Evolutionary conservation across 2,797 vertebrate species (phyloP), one percentile per base, ranked within the genome.

Genomic region (Scolopax rusticola): DNA sequence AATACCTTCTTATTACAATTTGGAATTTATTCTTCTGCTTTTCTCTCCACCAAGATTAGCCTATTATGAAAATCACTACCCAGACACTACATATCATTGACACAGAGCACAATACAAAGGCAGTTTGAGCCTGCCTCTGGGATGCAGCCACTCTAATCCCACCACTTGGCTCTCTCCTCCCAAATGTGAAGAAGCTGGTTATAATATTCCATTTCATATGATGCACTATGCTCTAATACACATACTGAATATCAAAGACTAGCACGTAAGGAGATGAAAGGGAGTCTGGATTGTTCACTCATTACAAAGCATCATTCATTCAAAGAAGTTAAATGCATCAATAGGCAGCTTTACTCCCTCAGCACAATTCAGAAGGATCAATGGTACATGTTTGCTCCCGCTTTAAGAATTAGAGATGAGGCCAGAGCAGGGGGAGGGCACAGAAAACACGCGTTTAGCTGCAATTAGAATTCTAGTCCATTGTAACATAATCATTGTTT

Each of bases 401-500:
- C 92, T 84, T 89, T 82, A 95, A 91, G 94, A 95, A 92, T 45
- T 60, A 89, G 79, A 90, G 71, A 75, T 6, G 6, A 91, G 79
- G 84, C 33, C 89, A 82, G 50, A 86, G 79, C 84, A 91, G 85
- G 54, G 90, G 93, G 89, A 93, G 93, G 82, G 86, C 92, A 91
- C 40, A 67, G 75, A 73, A 93, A 91, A 90, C 94, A 96, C 2
- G 1, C 59, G 91, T 91, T 95, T 83, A 77, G 43, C 91, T 65
- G 92, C 95, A 95, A 95, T 95, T 95, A 96, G 86, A 91, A 94
- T 96, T 90, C 69, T 67, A 93, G 92, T 61, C 86, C 81, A 75
- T 84, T 95, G 91, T 92, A 96, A 91, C 33, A 84, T 97, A 97
- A 95, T 91, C 82, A 85, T 91, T 83, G 95, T 96, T 61, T 89